Base-by-base conservation (phyloP, 2,113 vertebrate species). In the Rana temporaria region DNA sequence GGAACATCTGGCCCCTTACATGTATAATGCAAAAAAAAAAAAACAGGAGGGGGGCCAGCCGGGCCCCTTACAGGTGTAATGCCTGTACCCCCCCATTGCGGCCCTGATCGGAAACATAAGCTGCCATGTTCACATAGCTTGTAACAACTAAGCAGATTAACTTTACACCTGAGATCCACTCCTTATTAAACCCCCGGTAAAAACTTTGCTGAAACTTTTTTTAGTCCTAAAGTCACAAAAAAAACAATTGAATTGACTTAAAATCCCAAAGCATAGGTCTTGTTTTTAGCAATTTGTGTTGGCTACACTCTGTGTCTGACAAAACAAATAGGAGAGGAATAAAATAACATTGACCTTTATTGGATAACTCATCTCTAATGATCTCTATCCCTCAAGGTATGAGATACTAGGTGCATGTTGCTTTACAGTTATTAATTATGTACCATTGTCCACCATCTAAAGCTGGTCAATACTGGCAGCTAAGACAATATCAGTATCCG, bases 281-380 rank as follows among this genome's bases (percentile, higher is more conserved):
- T 56, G 18, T 57, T 57, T 18, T 7, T 9, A 60, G 20, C 59
- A 60, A 22, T 60, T 20, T 19, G 4, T 20, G 15, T 20, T 4
- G 11, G 70, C 56, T 52, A 56, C 16, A 57, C 17, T 14, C 59
- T 60, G n/a, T 19, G 12, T 19, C 32, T 59, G 55, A 52, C 24
- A 72, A 73, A 74, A 73, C 59, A 59, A 74, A 59, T 60, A 74
- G 71, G 59, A 74, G 34, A 4, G 34, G 7, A 38, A 8, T 38
- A 38, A 38, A 60, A 74, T 12, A 74, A 17, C 26, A 74, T 11
- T 74, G 71, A 74, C 55, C 55, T 74, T 74, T 74, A 60, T 38
- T 19, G 20, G 26, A 14, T 30, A n/a, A 15, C 18, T 59, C 57
- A 60, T 59, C 55, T 60, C 59, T 74, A 74, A 74, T 38, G n/a